These are phyloP conservation scores for Leptobrachium ailaonicum DNA, from an alignment of 2,113 vertebrate genomes.

Conservation along the genomic window DNA sequence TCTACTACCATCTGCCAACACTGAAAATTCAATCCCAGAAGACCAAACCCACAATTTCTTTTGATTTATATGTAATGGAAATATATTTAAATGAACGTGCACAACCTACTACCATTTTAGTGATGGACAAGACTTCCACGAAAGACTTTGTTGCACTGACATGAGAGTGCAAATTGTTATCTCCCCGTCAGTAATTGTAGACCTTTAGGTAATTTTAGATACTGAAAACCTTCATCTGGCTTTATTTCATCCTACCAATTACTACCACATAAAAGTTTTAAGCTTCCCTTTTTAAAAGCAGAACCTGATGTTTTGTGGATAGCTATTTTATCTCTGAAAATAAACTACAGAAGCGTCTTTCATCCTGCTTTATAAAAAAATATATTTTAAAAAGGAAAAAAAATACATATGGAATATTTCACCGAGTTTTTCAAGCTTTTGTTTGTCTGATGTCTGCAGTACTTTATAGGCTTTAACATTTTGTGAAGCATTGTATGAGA, in stretches of 20 bases:
- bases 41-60: too few relatives aligned
- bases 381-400: too few relatives aligned
- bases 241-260: not conserved
- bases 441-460: not conserved
- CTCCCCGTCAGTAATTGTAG: slow-evolving; percentile 26
- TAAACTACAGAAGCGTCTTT: not conserved
- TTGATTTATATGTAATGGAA: too few relatives aligned
- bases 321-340: slow-evolving; percentile 12
- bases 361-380: not conserved
- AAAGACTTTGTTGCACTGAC: too few relatives aligned
- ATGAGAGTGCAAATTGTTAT: not conserved
- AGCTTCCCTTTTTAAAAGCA: not conserved
- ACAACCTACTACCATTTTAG: too few relatives aligned
- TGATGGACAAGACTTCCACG: too few relatives aligned
- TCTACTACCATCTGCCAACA: too few relatives aligned
- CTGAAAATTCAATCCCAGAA: too few relatives aligned
- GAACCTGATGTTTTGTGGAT: slow-evolving; percentile 3
- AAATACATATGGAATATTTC: not conserved
- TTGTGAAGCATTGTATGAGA: too few relatives aligned
- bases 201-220: not conserved
- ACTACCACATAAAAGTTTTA: slow-evolving; percentile 19
- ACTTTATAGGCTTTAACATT: too few relatives aligned
- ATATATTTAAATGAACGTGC: too few relatives aligned
- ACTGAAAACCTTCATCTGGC: slow-evolving; percentile 2
- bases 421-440: not conserved